Base-by-base conservation (phyloP, 1,140 invertebrate genomes). In the Venustaconcha ellipsiformis region DNA sequence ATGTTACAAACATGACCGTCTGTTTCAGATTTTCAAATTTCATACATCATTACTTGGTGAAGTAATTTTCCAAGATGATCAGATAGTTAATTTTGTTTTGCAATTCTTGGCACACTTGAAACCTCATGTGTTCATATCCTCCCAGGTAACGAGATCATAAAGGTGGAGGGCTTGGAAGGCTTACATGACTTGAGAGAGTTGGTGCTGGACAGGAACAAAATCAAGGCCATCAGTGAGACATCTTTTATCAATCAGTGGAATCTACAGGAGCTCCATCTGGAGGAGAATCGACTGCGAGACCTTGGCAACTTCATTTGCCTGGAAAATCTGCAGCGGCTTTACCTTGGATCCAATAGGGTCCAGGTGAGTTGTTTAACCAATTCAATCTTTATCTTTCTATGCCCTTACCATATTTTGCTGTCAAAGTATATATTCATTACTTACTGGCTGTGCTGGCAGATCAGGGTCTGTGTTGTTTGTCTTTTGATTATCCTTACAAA, bases 151-250 rank as follows among this genome's bases (percentile, higher is more conserved):
- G 89, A 90, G 68, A 89, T 90, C 37, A 74, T 74, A 3, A 89
- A 86, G 78, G 82, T 90, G 14, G 88, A 90, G 78, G 89, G 88
- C 37, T 74, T 90, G 37, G 88, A 90, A 56, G 80, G 81, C 18
- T 77, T 90, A 18, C 84, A 86, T 70, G 85, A 89, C 78, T 73
- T 90, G n/a, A 60, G 86, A 69, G 89, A 90, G 74, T 81, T 90
- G 13, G 89, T 90, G 20, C 80, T 90, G n/a, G 89, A 90, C 69
- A 83, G 87, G 67, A 90, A 90, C 78, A 90, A 88, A 78, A 89
- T 90, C 64, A 89, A 89, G 74, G 72, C 60, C 23, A 70, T 90
- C 14, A 78, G 78, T n/a, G 89, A 90, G 26, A 73, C 67, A 4
- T 87, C 88, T 12, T 90, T 90, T 75, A 70, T 83, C 11, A 85